A percentile compares a stretch with the other conserved stretches of the same genome.
phyloP scores from a whole-genome alignment of 2,888 invertebrate species.

The Notodonta dromedarius region DNA sequence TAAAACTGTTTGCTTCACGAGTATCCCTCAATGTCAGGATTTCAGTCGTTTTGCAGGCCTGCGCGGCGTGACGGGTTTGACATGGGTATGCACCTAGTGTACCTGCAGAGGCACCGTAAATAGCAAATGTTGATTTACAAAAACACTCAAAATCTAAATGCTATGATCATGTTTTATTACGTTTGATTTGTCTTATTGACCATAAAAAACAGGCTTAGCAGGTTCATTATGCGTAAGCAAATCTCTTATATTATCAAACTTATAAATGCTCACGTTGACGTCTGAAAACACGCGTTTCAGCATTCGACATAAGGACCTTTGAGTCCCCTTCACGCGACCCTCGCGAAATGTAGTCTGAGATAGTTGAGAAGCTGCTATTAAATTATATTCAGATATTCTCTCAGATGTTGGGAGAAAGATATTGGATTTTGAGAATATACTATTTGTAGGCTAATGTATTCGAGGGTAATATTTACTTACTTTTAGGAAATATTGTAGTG shows the following conservation, averaged over 20 bases:
- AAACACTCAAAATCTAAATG: too few species aligned
- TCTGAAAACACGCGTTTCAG: background rate
- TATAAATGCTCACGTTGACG: background rate
- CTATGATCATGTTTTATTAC: too few species aligned
- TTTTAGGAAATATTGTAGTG: too few species aligned
- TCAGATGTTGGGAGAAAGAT: background rate
- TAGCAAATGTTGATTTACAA: too few species aligned
- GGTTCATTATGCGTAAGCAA: conserved; percentile 18
- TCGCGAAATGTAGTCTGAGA: background rate
- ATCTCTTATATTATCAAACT: background rate
- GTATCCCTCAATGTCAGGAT: too few species aligned
- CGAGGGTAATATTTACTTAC: background rate
- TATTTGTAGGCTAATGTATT: background rate
- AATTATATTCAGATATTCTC: background rate
- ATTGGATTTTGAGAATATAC: background rate
- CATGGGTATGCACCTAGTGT: too few species aligned
- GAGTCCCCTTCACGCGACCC: background rate
- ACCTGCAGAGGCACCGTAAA: too few species aligned
- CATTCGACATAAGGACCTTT: background rate
- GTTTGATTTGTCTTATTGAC: background rate
- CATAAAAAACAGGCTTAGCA: conserved; percentile 6
- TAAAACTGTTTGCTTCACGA: background rate
- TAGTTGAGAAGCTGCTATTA: background rate
- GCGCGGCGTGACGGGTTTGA: too few species aligned
- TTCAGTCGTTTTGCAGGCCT: too few species aligned